Evolutionary conservation across 2,797 vertebrate species (phyloP).

Genomic region (Pristis pectinata): DNA sequence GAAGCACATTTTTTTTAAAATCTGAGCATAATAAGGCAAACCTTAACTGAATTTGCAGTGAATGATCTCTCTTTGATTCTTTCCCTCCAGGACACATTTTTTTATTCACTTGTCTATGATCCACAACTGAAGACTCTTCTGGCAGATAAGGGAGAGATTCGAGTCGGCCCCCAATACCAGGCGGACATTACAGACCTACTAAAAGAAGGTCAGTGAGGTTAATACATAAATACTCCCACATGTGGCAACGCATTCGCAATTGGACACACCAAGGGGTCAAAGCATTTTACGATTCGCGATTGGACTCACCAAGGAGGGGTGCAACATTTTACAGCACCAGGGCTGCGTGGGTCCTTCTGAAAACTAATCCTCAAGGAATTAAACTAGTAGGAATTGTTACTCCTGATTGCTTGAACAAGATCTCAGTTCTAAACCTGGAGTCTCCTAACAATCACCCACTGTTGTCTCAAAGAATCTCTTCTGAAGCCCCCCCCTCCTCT

Average conservation of each 20-base stretch:
- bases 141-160: constrained; percentile 95
- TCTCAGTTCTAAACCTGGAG: too few species aligned
- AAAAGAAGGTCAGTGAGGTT: constrained; percentile 65
- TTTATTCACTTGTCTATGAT: constrained; percentile 96
- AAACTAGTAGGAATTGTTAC: too few species aligned
- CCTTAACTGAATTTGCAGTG: background rate
- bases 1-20: background rate
- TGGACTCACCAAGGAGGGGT: too few species aligned
- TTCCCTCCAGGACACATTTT: constrained; percentile 84
- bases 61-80: constrained; percentile 41
- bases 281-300: too few species aligned
- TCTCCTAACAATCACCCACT: too few species aligned
- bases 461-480: too few species aligned
- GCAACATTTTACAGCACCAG: background rate
- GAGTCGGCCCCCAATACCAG: constrained; percentile 93
- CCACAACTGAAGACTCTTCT: constrained; percentile 95
- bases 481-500: too few species aligned
- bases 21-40: background rate
- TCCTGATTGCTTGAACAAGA: too few species aligned
- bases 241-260: too few species aligned
- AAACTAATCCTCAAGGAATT: background rate
- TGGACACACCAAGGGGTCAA: too few species aligned
- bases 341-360: background rate
- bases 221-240: background rate
- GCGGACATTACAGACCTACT: constrained; percentile 92